A percentile compares a stretch with the other conserved stretches of the same genome.
These are phyloP conservation scores for Erethizon dorsatum DNA, from an alignment of 2,797 vertebrate species.

Conservation along the genomic window DNA sequence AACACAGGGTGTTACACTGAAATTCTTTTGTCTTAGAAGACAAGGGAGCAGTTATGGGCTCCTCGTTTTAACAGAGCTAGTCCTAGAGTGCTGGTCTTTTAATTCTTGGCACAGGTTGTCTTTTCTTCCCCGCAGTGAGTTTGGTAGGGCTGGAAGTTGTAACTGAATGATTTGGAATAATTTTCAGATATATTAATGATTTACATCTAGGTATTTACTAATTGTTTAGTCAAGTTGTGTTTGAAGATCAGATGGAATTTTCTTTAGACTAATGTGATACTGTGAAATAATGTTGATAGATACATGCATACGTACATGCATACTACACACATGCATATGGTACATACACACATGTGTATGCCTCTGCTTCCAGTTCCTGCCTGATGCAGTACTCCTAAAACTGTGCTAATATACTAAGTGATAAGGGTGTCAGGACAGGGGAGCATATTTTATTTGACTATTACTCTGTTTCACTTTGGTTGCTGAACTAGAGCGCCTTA, in stretches of 20 bases:
- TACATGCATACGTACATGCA: background rate
- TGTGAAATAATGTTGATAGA: background rate
- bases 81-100: background rate
- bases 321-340: background rate
- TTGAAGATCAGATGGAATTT: slow-evolving; percentile 21
- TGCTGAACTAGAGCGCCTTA: background rate
- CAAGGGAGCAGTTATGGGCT: background rate
- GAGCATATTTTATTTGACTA: background rate
- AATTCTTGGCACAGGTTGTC: background rate
- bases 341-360: background rate
- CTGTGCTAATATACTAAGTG: background rate
- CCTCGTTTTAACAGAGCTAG: background rate
- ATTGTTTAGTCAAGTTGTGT: background rate
- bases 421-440: background rate
- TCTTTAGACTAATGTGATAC: background rate
- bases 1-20: background rate
- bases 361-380: background rate
- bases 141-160: background rate
- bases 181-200: background rate
- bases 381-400: background rate
- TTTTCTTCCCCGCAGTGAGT: background rate
- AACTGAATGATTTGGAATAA: background rate
- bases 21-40: slow-evolving; percentile 20
- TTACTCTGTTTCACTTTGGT: background rate
- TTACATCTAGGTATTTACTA: background rate